These are phyloP conservation scores for Coenonympha arcania DNA, from an alignment of 2,888 invertebrate species.

Conservation along the genomic window DNA sequence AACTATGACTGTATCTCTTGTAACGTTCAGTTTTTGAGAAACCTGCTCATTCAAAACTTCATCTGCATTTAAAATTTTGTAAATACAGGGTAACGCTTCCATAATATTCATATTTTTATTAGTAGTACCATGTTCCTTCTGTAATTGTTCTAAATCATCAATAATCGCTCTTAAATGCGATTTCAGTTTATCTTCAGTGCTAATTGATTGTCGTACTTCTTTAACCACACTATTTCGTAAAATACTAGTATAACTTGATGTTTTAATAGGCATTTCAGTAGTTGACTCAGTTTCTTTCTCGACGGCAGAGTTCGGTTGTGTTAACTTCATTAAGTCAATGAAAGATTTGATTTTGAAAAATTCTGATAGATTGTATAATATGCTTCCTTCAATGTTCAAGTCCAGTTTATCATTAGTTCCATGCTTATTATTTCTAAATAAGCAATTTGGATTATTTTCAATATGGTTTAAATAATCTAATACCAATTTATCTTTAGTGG, in stretches of 20 bases:
- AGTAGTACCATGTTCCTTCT: conserved; percentile 40
- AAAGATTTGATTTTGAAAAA: conserved; percentile 59
- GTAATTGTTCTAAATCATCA: conserved; percentile 53
- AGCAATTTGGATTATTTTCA: conserved; percentile 46
- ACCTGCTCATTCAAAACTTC: conserved; percentile 1
- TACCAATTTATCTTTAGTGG: conserved; percentile 55
- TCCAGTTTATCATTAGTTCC: conserved; percentile 23
- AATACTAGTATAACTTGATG: conserved; percentile 3
- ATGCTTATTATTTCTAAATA: conserved; percentile 34
- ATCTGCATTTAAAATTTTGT: conserved; percentile 43
- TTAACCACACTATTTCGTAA: conserved; percentile 9
- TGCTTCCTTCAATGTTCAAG: conserved; percentile 47
- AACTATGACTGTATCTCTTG: conserved; percentile 22
- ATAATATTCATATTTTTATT: conserved; percentile 40
- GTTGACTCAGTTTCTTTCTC: conserved; percentile 15
- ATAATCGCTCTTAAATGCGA: conserved; percentile 54
- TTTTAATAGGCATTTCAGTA: conserved; percentile 15
- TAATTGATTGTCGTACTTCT: conserved; percentile 29
- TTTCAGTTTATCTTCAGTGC: conserved; percentile 53
- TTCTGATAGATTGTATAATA: conserved; percentile 54
- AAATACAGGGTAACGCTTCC: conserved; percentile 57
- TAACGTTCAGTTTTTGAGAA: background rate
- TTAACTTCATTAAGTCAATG: conserved; percentile 48
- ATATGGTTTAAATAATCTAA: conserved; percentile 54
- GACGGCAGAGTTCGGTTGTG: conserved; percentile 28